Evolutionary conservation across 2,888 invertebrate species (phyloP).

Genomic region (Druceiella hillmani): DNA sequence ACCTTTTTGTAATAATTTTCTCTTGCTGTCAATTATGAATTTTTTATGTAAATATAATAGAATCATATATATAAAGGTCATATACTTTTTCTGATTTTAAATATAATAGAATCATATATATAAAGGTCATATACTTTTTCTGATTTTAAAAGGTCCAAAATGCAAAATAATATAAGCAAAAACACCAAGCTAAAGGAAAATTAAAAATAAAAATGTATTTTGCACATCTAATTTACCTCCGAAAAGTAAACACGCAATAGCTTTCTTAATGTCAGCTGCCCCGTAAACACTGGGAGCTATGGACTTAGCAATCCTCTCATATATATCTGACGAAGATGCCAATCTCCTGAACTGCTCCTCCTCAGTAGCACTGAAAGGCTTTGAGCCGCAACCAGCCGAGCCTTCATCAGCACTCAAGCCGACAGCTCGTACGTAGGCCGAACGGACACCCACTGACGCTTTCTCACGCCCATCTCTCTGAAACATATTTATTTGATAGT

Average conservation of each 20-base stretch:
- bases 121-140: too few species aligned
- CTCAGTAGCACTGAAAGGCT: conserved; percentile 43
- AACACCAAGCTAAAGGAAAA: conserved; percentile 5
- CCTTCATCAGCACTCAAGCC: conserved; percentile 86
- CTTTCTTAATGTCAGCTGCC: conserved; percentile 90
- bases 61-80: too few species aligned
- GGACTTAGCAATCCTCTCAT: conserved; percentile 82
- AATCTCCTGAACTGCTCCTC: conserved; percentile 74
- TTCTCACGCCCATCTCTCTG: conserved; percentile 68
- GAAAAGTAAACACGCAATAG: conserved; percentile 91
- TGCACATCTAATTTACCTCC: conserved; percentile 56
- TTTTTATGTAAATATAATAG: too few species aligned
- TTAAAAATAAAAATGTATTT: background rate
- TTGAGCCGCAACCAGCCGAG: conserved; percentile 61
- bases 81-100: too few species aligned
- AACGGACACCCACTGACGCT: conserved; percentile 83
- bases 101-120: too few species aligned
- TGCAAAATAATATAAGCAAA: conserved; percentile 8
- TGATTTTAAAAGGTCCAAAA: conserved; percentile 1
- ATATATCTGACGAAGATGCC: conserved; percentile 79
- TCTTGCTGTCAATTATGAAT: too few species aligned
- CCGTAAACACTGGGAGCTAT: conserved; percentile 98
- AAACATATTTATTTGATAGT: conserved; percentile 17
- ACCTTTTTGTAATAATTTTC: too few species aligned
- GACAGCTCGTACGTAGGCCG: conserved; percentile 91